phyloP scores from a whole-genome alignment of 2,113 vertebrate genomes.

The Indicator maculatus region DNA sequence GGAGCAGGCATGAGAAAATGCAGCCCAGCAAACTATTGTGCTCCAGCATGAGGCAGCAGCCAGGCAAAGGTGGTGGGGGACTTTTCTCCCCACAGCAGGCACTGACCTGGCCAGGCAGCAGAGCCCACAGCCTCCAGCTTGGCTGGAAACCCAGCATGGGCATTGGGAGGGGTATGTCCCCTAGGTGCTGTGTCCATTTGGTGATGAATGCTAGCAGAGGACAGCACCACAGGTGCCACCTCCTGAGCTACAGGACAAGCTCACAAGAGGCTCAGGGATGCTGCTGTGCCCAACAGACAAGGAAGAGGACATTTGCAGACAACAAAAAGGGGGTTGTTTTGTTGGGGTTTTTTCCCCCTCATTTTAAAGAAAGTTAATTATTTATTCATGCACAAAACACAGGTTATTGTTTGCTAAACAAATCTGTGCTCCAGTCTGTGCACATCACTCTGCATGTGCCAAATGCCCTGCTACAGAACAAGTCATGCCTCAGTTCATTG shows the following conservation, averaged over 20 bases:
- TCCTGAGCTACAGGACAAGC: background rate
- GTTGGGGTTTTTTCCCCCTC: background rate
- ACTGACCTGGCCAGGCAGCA: background rate
- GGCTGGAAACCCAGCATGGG: background rate
- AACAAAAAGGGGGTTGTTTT: background rate
- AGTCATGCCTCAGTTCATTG: background rate
- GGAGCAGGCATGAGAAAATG: background rate
- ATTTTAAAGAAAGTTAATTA: constrained; percentile 43
- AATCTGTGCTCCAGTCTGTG: constrained; percentile 48
- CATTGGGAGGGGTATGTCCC: background rate
- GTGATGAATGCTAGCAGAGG: accelerated
- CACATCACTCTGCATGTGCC: background rate
- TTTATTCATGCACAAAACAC: constrained; percentile 58
- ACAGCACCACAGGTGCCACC: background rate
- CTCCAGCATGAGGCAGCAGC: background rate
- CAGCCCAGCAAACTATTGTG: constrained; percentile 31
- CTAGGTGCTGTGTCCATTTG: accelerated
- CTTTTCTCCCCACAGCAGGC: background rate
- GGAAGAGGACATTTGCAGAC: background rate
- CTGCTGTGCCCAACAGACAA: background rate
- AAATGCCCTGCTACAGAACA: constrained; percentile 7
- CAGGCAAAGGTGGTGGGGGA: background rate
- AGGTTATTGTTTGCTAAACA: constrained; percentile 69
- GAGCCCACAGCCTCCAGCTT: background rate
- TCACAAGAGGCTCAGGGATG: accelerated